These are phyloP conservation scores for Aurelia sp. DNA, from an alignment of 30 jellyfish, hydroid and myxozoan genomes.

Conservation along the genomic window DNA sequence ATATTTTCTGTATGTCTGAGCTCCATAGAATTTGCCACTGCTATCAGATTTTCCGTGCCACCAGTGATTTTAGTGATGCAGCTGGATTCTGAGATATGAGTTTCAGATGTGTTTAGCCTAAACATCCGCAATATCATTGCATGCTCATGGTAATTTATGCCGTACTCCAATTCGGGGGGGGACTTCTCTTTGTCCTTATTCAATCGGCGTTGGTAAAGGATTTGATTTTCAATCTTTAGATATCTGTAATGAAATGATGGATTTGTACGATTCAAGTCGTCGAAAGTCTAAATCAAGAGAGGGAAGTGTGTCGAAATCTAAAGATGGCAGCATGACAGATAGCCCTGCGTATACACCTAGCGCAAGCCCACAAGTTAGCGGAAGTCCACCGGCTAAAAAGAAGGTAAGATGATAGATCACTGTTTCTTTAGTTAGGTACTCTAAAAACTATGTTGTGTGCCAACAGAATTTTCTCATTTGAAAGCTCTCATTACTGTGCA, in stretches of 20 bases:
- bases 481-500: background rate
- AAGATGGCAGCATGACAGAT: conserved; percentile 52
- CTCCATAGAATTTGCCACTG: too few relatives aligned
- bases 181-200: too few relatives aligned
- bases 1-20: too few relatives aligned
- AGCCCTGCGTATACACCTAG: conserved; percentile 65
- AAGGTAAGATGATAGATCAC: conserved; percentile 27
- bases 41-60: too few relatives aligned
- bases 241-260: conserved; percentile 93
- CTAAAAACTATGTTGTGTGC: background rate
- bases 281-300: conserved; percentile 86
- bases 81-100: too few relatives aligned
- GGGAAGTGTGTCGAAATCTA: conserved; percentile 38
- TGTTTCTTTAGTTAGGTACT: too few relatives aligned
- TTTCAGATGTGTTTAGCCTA: too few relatives aligned
- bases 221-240: conserved; percentile 43
- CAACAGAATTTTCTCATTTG: background rate
- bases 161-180: too few relatives aligned
- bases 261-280: conserved; percentile 79
- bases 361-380: conserved; percentile 61
- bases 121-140: too few relatives aligned
- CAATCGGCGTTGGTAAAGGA: too few relatives aligned
- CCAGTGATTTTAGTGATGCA: too few relatives aligned
- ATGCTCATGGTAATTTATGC: too few relatives aligned
- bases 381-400: conserved; percentile 86